Base-by-base conservation (phyloP, 2,888 invertebrate genomes). In the Bellardia bayeri region DNA sequence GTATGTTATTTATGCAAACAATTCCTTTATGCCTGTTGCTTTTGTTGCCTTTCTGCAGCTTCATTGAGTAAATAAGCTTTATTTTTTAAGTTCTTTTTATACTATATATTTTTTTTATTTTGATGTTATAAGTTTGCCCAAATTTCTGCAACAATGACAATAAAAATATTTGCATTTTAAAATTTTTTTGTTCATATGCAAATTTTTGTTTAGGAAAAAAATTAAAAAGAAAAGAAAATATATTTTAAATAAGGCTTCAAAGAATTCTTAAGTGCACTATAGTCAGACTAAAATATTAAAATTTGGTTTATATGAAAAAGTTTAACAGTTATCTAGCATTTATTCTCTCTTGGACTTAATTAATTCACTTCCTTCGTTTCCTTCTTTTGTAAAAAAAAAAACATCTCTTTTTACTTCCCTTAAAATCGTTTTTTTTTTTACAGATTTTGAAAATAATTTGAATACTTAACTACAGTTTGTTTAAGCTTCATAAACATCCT, bases 81-180 rank as follows among this genome's bases (percentile, higher is more conserved):
- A 64, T 75, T 56, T 82, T 61, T 76, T 13, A 23, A 23, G 23
- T 37, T 37, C 5, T 33, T 33, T 33, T 33, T 33, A 37, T 54
- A n/a, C n/a, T n/a, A 54, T 76, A 16, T 76, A 71, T 56, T 63
- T 30, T 3, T 51, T 61, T 40, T 79, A 63, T 82, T 56, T 69
- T 81, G 71, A 66, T 51, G 81, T 82, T 84, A 76, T 78, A 84
- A 84, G 72, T 56, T 82, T 85, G 79, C 40, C 72, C 63, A 82
- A 90, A 91, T 90, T 91, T 92, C 91, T 84, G 42, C 82, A 75
- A 85, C 87, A 87, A 92, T 92, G 92, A 92, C 92, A 92, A 92
- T 92, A 92, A 92, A 92, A 92, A 92, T 92, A 92, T 92, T 92
- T 92, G 92, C 92, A 92, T 92, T 92, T 92, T 91, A 90, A 89